A percentile compares a stretch with the other conserved stretches of the same genome.
These are phyloP conservation scores for Macrosiphum euphorbiae DNA, from an alignment of 2,888 invertebrate genomes.

Conservation along the genomic window DNA sequence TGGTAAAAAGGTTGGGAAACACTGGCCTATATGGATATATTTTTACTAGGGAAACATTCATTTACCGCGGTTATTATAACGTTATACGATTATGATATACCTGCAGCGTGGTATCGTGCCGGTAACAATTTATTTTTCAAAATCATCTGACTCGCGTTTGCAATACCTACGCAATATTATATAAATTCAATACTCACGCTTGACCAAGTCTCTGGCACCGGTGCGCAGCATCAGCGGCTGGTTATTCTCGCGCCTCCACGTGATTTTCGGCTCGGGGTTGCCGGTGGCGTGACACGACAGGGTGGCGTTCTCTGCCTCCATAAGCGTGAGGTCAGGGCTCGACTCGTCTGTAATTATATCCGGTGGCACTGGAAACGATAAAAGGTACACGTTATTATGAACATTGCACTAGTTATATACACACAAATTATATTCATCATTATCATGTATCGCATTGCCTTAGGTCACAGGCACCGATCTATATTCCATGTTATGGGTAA, in stretches of 20 bases:
- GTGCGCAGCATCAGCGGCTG: constrained; percentile 74
- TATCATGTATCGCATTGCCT: no score
- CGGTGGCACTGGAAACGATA: constrained; percentile 78
- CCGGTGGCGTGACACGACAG: constrained; percentile 82
- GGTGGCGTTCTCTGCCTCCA: constrained; percentile 82
- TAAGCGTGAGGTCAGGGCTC: constrained; percentile 81
- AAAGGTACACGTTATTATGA: neutral
- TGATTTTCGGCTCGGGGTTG: constrained; percentile 78
- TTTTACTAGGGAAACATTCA: neutral
- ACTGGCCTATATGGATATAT: neutral
- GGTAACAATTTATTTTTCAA: neutral
- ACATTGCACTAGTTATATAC: neutral
- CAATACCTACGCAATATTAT: neutral
- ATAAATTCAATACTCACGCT: constrained; percentile 70
- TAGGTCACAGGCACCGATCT: no score
- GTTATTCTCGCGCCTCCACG: constrained; percentile 77
- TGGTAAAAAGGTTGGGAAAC: no score
- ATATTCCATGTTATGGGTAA: no score
- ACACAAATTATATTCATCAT: no score
- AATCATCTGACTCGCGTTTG: neutral
- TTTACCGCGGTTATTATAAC: neutral
- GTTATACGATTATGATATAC: neutral
- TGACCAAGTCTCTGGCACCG: constrained; percentile 71
- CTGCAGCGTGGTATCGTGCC: neutral
- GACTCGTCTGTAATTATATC: constrained; percentile 84